Evolutionary conservation across 1,140 invertebrate genomes (phyloP).

Genomic region (Hylaeus volcanicus): DNA sequence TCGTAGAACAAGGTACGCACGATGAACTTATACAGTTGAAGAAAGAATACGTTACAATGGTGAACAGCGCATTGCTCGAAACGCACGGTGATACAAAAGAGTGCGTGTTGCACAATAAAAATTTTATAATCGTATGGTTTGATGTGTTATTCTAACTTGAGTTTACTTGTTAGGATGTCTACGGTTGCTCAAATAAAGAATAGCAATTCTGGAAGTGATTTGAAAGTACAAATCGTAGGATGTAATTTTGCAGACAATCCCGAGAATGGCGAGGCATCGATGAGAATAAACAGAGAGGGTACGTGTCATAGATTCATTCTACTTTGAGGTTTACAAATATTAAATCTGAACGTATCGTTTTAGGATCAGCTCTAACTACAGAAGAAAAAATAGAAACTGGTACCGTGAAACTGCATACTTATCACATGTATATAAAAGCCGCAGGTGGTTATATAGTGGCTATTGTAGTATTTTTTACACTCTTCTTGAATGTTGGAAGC

Average conservation of each 20-base stretch:
- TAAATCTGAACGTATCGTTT: slow-evolving; percentile 2
- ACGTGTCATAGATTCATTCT: not conserved
- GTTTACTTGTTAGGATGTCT: slow-evolving; percentile 14
- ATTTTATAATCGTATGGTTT: not conserved
- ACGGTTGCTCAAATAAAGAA: not conserved
- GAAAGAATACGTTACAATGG: slow-evolving; percentile 83
- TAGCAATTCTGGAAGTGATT: not conserved
- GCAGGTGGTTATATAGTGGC: slow-evolving; percentile 83
- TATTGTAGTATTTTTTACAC: slow-evolving; percentile 80
- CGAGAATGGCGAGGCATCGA: not conserved
- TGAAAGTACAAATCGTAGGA: not conserved
- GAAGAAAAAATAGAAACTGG: slow-evolving; percentile 80
- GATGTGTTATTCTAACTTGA: not conserved
- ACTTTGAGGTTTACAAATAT: not conserved
- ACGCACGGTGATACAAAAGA: slow-evolving; percentile 11
- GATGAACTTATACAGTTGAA: slow-evolving; percentile 83
- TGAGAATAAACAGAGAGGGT: slow-evolving; percentile 7
- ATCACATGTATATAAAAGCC: slow-evolving; percentile 82
- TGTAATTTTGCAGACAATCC: not conserved
- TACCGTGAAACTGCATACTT: slow-evolving; percentile 77
- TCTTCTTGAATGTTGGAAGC: slow-evolving; percentile 83
- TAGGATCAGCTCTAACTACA: slow-evolving; percentile 67
- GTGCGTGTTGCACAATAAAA: slow-evolving; percentile 17
- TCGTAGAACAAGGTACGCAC: slow-evolving; percentile 86
- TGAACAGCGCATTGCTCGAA: slow-evolving; percentile 49